Evolutionary conservation across 2,888 invertebrate species (phyloP).

Genomic region (Toxonevra muliebris): DNA sequence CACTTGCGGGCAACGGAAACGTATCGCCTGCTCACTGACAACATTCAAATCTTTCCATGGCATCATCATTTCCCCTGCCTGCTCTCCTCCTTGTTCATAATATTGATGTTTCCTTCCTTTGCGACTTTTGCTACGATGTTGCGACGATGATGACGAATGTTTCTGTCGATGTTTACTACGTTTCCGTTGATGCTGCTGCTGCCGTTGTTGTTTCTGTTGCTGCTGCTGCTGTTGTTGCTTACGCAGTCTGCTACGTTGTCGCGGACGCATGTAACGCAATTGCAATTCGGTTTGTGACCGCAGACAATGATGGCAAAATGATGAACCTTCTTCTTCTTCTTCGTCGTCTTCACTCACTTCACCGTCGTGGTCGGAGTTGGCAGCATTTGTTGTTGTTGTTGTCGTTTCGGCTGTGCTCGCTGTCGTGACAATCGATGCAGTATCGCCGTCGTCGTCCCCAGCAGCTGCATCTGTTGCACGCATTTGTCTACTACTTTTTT

Average conservation of each 20-base stretch:
- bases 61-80: not conserved
- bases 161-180: constrained; percentile 22
- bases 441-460: constrained; percentile 20
- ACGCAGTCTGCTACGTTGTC: constrained; percentile 45
- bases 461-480: constrained; percentile 9
- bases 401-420: constrained; percentile 10
- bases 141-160: not conserved
- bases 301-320: constrained; percentile 58
- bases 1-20: constrained; percentile 61
- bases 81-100: not conserved
- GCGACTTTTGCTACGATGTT: constrained; percentile 10
- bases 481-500: constrained; percentile 32
- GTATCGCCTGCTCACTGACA: constrained; percentile 59
- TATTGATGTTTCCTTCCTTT: not conserved
- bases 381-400: constrained; percentile 19
- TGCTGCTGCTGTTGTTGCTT: constrained; percentile 44
- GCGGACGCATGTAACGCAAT: constrained; percentile 46
- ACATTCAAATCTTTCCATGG: constrained; percentile 50
- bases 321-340: constrained; percentile 37
- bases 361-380: constrained; percentile 29
- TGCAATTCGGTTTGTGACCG: constrained; percentile 56
- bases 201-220: constrained; percentile 21
- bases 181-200: constrained; percentile 33
- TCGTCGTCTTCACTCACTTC: constrained; percentile 25
- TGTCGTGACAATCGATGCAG: constrained; percentile 19